phyloP scores from a whole-genome alignment of 2,113 vertebrate species.

The Pterocles orientalis region DNA sequence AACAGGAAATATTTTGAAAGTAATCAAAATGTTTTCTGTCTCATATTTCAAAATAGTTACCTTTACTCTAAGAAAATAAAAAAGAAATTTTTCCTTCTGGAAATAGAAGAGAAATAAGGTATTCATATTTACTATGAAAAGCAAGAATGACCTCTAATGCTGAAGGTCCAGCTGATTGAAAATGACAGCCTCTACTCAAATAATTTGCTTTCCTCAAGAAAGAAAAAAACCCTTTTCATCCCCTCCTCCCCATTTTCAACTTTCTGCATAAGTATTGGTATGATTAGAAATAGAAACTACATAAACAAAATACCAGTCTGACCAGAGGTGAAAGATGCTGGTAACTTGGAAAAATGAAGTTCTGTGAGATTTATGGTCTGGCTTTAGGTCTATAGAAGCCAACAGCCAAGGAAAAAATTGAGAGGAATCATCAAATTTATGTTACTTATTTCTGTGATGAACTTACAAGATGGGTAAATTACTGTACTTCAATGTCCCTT shows the following conservation, averaged over 20 bases:
- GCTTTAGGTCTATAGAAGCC: neutral
- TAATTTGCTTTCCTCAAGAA: neutral
- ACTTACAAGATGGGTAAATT: neutral
- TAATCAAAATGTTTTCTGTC: neutral
- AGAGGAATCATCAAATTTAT: neutral
- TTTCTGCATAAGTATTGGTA: neutral
- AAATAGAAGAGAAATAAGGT: neutral
- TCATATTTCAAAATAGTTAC: neutral
- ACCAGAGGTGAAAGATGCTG: neutral
- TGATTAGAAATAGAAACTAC: neutral
- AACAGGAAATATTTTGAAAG: neutral
- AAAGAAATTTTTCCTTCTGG: neutral
- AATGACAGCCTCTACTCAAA: neutral
- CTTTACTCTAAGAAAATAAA: neutral
- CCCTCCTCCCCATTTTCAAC: neutral
- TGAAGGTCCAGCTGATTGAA: neutral
- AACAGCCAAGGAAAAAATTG: neutral
- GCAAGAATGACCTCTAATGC: neutral
- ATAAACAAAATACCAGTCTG: neutral
- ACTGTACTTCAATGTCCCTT: neutral
- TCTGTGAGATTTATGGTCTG: neutral
- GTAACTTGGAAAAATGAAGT: neutral
- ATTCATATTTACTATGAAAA: neutral
- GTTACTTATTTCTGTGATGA: neutral
- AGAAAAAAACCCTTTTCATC: neutral